These are phyloP conservation scores for Galerucella calmariensis DNA, from an alignment of 2,888 invertebrate genomes.

Conservation along the genomic window DNA sequence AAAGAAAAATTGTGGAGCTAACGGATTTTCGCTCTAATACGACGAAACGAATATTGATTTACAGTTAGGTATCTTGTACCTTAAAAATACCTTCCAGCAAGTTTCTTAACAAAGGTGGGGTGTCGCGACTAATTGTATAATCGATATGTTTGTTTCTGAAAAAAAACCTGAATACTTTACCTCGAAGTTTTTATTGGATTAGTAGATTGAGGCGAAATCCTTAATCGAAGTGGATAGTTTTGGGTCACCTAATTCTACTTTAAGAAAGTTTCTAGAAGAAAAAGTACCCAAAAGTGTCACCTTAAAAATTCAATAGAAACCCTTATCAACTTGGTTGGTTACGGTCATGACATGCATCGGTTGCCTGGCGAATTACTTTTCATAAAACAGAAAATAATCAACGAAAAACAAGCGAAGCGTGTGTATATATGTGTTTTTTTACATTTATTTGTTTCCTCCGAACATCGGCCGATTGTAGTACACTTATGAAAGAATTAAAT, in stretches of 20 bases:
- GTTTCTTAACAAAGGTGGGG: no score
- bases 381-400: slow-evolving; percentile 3
- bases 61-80: no score
- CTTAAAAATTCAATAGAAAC: background rate
- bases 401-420: background rate
- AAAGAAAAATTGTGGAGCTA: no score
- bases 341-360: background rate
- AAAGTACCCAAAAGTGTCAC: background rate
- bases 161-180: no score
- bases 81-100: no score
- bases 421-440: background rate
- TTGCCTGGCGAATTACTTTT: background rate
- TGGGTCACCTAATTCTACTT: background rate
- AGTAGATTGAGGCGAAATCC: no score
- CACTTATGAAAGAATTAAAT: background rate
- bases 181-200: no score
- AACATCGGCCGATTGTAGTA: background rate
- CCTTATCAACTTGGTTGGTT: background rate
- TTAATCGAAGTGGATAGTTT: background rate
- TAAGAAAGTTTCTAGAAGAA: background rate
- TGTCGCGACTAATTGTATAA: no score
- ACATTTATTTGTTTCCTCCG: background rate
- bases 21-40: no score
- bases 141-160: no score
- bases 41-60: no score